A percentile compares a stretch with the other conserved stretches of the same genome.
Evolutionary conservation across 2,113 vertebrate genomes (phyloP).

Genomic region (Campylomormyrus tamandua): DNA sequence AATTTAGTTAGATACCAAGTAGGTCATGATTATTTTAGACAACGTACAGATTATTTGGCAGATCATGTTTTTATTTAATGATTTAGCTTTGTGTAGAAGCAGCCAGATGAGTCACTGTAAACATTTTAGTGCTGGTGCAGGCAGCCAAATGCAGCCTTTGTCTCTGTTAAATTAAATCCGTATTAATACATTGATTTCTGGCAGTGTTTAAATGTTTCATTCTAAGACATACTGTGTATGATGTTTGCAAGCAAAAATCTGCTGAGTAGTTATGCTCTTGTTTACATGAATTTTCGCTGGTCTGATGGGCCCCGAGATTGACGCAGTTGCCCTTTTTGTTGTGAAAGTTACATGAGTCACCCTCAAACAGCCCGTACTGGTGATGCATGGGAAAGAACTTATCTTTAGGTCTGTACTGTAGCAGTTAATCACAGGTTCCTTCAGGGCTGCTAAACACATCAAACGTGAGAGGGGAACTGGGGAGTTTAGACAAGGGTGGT

Average conservation of each 20-base stretch:
- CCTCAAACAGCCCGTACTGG: constrained; percentile 8
- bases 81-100: background rate
- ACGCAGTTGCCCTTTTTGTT: constrained; percentile 13
- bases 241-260: background rate
- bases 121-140: background rate
- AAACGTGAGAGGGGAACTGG: background rate
- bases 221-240: background rate
- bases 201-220: background rate
- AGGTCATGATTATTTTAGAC: background rate
- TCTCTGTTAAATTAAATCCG: background rate
- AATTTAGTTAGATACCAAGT: background rate
- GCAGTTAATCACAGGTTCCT: background rate
- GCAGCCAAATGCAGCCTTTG: background rate
- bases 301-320: constrained; percentile 21
- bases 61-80: background rate
- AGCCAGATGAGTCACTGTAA: background rate
- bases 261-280: background rate
- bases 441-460: background rate
- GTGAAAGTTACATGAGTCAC: constrained; percentile 22
- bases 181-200: background rate
- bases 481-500: background rate
- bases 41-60: background rate
- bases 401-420: constrained; percentile 11
- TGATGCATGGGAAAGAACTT: background rate
- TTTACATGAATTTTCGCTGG: constrained; percentile 6